phyloP scores from a whole-genome alignment of 2,113 vertebrate genomes.

The Prochilodus magdalenae region DNA sequence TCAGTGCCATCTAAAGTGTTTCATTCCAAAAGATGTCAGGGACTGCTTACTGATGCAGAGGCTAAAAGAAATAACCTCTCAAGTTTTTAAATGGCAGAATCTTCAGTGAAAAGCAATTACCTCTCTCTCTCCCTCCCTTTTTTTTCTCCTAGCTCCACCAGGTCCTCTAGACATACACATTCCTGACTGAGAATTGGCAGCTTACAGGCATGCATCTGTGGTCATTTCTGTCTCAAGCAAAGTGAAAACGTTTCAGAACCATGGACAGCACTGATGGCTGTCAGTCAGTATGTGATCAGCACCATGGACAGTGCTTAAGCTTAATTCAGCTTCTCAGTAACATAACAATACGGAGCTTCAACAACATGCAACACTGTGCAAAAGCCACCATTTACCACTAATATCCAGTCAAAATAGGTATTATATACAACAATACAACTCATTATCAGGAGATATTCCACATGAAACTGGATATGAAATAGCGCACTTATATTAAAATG shows the following conservation, averaged over 20 bases:
- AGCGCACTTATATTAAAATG: too few relatives aligned
- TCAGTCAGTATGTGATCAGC: neutral
- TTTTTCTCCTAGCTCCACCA: neutral
- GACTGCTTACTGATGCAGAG: constrained; percentile 19
- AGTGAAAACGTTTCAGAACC: neutral
- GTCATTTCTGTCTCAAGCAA: neutral
- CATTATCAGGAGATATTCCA: too few relatives aligned
- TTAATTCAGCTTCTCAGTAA: neutral
- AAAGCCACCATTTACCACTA: too few relatives aligned
- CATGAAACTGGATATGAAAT: too few relatives aligned
- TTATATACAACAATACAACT: too few relatives aligned
- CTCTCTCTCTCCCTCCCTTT: constrained; percentile 5
- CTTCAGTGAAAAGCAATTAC: constrained; percentile 31
- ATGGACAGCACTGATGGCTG: neutral
- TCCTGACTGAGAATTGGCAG: constrained; percentile 24
- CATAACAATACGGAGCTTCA: neutral
- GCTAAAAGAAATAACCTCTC: neutral
- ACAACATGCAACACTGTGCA: neutral
- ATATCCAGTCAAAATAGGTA: too few relatives aligned
- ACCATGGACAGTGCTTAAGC: neutral
- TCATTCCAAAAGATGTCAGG: constrained; percentile 5
- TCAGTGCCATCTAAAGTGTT: neutral
- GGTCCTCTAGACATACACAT: constrained; percentile 1
- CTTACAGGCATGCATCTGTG: constrained; percentile 5
- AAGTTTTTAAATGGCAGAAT: constrained; percentile 26